Conservation (phyloP, 2,113 vertebrate species). For the Conger conger region DNA sequence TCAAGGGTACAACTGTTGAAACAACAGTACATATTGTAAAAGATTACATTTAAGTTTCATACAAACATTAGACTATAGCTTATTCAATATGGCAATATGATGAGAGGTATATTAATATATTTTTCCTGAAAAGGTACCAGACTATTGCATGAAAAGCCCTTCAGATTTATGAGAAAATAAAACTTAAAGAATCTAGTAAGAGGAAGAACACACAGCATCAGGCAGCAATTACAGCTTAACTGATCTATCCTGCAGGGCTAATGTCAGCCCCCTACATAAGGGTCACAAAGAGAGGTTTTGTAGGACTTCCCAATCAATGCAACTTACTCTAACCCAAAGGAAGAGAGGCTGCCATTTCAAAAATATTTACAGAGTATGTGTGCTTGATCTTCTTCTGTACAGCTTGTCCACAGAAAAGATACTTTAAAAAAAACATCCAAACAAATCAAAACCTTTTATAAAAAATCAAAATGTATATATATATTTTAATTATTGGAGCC, state of each 20-base stretch:
- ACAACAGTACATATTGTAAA: not conserved
- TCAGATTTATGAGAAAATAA: conserved; percentile 31
- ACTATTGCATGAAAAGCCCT: conserved; percentile 24
- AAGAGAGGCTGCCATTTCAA: not conserved
- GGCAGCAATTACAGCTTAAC: conserved; percentile 25
- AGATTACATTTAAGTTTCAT: not conserved
- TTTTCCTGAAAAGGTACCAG: conserved; percentile 14
- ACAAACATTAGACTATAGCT: not conserved
- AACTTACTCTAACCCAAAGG: not conserved
- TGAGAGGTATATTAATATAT: not conserved
- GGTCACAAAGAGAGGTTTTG: not conserved
- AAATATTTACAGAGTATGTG: not conserved
- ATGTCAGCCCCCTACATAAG: not conserved
- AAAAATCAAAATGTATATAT: too few species aligned
- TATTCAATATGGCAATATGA: not conserved
- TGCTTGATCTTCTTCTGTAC: not conserved
- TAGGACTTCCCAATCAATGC: conserved; percentile 7
- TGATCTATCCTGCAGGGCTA: conserved; percentile 15
- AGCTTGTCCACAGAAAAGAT: too few species aligned
- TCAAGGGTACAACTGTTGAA: not conserved
- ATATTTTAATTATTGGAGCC: too few species aligned
- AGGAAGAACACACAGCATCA: conserved; percentile 3
- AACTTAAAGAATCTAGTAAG: not conserved
- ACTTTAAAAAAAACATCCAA: too few species aligned
- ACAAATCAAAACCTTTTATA: too few species aligned